Conservation (phyloP, 2,888 invertebrate genomes). For the Lamproptera curius region DNA sequence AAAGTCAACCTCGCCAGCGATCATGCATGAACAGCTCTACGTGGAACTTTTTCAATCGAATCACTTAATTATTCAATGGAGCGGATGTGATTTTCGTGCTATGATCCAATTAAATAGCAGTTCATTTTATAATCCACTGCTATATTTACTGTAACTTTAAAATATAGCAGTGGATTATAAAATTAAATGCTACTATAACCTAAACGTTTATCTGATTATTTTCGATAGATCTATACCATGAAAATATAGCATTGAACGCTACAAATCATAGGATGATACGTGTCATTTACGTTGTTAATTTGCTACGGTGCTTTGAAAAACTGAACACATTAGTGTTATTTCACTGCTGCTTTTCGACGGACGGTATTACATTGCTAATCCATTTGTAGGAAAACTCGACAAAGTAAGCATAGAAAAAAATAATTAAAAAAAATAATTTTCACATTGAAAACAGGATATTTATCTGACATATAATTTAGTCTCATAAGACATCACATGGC, state of each 20-base stretch:
- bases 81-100: conserved; percentile 8
- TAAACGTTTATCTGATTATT: neutral
- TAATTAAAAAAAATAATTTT: too few species aligned
- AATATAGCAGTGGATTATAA: neutral
- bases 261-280: neutral
- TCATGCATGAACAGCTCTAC: conserved; percentile 14
- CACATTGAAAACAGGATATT: too few species aligned
- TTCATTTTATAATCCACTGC: neutral
- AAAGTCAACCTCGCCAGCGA: conserved; percentile 6
- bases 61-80: conserved; percentile 15
- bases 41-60: conserved; percentile 16
- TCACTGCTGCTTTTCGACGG: too few species aligned
- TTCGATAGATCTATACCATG: neutral
- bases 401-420: neutral
- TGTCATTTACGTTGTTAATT: neutral
- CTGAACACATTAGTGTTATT: too few species aligned
- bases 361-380: too few species aligned
- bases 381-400: too few species aligned
- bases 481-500: neutral
- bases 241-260: neutral
- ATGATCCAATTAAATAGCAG: conserved; percentile 9
- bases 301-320: too few species aligned
- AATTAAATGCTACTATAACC: neutral
- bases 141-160: neutral
- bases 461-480: neutral